phyloP scores from a whole-genome alignment of 2,113 vertebrate genomes.

The Macrotis lagotis region DNA sequence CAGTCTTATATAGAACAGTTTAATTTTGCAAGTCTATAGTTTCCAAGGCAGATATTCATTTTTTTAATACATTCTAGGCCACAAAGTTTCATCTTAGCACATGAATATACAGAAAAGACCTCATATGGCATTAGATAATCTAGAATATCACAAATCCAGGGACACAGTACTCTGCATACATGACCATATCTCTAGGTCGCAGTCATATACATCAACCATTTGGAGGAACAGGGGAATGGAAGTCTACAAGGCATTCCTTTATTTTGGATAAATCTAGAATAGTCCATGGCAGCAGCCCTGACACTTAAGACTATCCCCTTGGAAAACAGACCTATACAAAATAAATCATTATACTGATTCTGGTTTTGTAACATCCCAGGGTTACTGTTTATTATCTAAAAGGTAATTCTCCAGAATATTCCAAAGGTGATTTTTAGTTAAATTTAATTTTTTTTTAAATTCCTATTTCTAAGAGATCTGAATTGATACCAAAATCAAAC shows the following conservation, averaged over 20 bases:
- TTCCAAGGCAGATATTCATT: neutral
- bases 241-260: neutral
- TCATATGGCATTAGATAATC: neutral
- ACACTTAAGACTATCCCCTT: neutral
- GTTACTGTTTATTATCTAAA: neutral
- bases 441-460: neutral
- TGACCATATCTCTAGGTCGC: neutral
- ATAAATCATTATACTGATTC: neutral
- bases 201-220: neutral
- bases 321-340: neutral
- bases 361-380: neutral
- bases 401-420: slow-evolving; percentile 3
- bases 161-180: neutral
- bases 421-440: slow-evolving; percentile 1
- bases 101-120: neutral
- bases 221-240: neutral
- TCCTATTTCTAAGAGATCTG: neutral
- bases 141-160: neutral
- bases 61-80: neutral
- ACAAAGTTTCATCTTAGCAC: neutral
- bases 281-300: neutral
- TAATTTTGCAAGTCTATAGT: neutral
- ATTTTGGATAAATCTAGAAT: neutral
- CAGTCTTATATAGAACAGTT: neutral
- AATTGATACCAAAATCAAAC: neutral